Evolutionary conservation across 1,140 invertebrate species (phyloP).

Genomic region (Lucilia cuprina): DNA sequence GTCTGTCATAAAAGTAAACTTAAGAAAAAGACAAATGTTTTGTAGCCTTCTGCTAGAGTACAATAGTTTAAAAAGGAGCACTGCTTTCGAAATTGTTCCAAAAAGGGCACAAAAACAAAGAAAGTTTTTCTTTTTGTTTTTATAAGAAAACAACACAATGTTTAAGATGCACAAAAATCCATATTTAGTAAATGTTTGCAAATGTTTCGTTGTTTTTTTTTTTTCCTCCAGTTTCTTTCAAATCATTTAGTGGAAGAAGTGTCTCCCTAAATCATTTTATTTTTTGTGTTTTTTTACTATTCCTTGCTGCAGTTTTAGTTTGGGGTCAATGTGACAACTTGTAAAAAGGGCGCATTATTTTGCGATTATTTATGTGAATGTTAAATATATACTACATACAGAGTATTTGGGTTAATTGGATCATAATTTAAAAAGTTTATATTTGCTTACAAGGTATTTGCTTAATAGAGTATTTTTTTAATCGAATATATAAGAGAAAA

Average conservation of each 20-base stretch:
- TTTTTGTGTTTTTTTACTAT: not conserved
- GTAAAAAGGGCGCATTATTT: not conserved
- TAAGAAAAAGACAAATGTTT: not conserved
- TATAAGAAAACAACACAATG: not conserved
- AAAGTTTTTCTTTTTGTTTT: not conserved
- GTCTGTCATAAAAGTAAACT: not conserved
- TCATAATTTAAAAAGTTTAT: not conserved
- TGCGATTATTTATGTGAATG: not conserved
- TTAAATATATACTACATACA: not conserved
- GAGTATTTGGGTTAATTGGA: conserved; percentile 5
- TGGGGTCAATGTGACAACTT: not conserved
- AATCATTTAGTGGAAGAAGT: conserved; percentile 1
- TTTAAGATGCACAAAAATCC: not conserved
- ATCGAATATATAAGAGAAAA: too few relatives aligned
- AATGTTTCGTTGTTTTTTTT: not conserved
- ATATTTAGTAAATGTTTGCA: not conserved
- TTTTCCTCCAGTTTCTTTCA: not conserved
- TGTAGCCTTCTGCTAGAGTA: not conserved
- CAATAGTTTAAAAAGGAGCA: not conserved
- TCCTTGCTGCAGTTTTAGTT: not conserved
- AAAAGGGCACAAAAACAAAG: conserved; percentile 2
- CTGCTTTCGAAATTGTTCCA: not conserved
- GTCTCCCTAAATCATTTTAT: not conserved
- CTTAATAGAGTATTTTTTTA: too few relatives aligned
- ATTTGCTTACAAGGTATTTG: too few relatives aligned